Evolutionary conservation across 2,888 invertebrate genomes (phyloP).

Genomic region (Drosophila formosana): DNA sequence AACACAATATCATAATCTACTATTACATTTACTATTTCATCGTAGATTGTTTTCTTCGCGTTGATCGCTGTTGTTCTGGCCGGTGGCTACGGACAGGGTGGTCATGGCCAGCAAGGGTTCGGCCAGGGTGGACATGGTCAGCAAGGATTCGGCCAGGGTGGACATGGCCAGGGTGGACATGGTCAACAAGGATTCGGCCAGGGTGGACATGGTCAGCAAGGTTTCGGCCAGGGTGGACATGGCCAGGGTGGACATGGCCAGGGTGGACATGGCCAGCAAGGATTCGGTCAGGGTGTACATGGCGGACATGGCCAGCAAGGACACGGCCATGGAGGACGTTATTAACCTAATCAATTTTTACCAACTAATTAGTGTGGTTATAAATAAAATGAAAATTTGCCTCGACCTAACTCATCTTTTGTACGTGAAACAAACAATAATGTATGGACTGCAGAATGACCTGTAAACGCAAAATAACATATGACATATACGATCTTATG

Average conservation of each 20-base stretch:
- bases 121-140: constrained; percentile 42
- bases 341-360: constrained; percentile 5
- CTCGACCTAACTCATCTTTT: too few species aligned
- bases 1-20: too few species aligned
- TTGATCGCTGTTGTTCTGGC: constrained; percentile 65
- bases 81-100: constrained; percentile 26
- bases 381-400: too few species aligned
- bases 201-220: constrained; percentile 45
- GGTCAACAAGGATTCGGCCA: constrained; percentile 40
- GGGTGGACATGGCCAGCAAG: constrained; percentile 45
- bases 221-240: constrained; percentile 34
- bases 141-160: constrained; percentile 34
- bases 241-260: constrained; percentile 29
- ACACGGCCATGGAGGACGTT: constrained; percentile 9
- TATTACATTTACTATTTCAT: not conserved
- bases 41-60: constrained; percentile 64
- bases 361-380: too few species aligned
- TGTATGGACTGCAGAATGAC: too few species aligned
- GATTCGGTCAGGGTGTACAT: constrained; percentile 34
- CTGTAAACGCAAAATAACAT: too few species aligned
- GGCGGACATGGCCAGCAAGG: constrained; percentile 34
- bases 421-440: not conserved
- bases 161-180: constrained; percentile 29
- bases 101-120: constrained; percentile 32
- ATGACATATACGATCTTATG: too few species aligned